A percentile compares a stretch with the other conserved stretches of the same genome.
Conservation (phyloP, 1,140 invertebrate genomes). For the Pygmarrhopalites habei region DNA sequence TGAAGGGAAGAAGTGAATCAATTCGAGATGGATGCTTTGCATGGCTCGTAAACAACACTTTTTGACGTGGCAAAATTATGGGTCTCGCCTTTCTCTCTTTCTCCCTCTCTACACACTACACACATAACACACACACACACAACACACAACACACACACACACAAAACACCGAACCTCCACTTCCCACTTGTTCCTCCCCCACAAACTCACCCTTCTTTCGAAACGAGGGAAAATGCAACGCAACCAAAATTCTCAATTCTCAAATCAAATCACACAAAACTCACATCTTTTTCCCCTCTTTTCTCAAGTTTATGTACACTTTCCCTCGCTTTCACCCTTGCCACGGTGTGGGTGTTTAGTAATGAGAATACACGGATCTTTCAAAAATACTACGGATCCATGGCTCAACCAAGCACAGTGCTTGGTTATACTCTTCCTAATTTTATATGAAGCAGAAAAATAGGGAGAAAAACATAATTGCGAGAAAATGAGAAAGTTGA, state of each 20-base stretch:
- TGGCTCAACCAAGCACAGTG: no score
- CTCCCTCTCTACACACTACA: background rate
- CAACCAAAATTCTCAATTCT: background rate
- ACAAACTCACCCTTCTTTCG: slow-evolving; percentile 11
- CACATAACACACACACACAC: background rate
- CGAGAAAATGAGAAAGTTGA: no score
- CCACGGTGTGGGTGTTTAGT: no score
- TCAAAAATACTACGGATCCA: no score
- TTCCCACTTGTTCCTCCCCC: slow-evolving; percentile 16
- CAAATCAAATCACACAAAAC: background rate
- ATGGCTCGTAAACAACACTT: slow-evolving; percentile 32
- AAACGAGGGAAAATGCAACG: no score
- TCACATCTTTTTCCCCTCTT: background rate
- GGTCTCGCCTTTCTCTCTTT: slow-evolving; percentile 20
- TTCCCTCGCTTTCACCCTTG: no score
- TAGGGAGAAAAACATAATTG: no score
- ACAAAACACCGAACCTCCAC: no score
- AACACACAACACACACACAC: background rate
- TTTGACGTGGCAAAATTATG: slow-evolving; percentile 33
- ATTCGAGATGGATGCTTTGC: slow-evolving; percentile 31
- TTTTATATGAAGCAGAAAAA: no score
- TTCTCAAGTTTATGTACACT: no score
- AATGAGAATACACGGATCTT: no score
- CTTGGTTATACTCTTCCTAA: no score
- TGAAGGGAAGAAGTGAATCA: slow-evolving; percentile 17